Evolutionary conservation across 2,113 vertebrate genomes (phyloP), one percentile per base, ranked within the genome.

Genomic region (Thomomys bottae): DNA sequence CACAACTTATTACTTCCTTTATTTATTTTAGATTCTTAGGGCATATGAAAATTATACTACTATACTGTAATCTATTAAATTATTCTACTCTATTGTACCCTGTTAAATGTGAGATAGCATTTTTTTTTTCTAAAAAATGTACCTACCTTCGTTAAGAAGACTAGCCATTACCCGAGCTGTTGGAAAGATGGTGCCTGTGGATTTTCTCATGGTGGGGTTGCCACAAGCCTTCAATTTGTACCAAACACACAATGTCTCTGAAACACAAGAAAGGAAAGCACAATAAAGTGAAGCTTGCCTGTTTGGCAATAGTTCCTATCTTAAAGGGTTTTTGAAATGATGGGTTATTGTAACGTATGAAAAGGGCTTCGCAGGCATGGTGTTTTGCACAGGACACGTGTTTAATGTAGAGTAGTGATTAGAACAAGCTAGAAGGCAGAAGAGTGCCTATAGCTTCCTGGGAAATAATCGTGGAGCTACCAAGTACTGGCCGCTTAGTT

Each of bases 331-430:
- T 72, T 77, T 70, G 42, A 34, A 90, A 71, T 67, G 66, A 79
- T 59, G 42, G 63, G 34, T 89, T 91, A 70, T 94, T 84, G 67
- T 42, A 84, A 70, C 67, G 24, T 30, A 38, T n/a, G 42, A 79
- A 63, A 38, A 71, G 63, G 57, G 45, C 68, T 95, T 73, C 57
- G 34, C 26, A 20, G 82, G 34, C 26, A 20, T 84, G 78, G 42
- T 54, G 8, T 18, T 36, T 40, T 36, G 66, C 7, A 12, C 40
- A 21, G 70, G 54, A 42, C 6, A 87, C 68, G 17, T n/a, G 11
- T 18, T 91, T 8, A 0, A 0, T 57, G n/a, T 34, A 40, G 2
- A 49, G 75, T 9, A 54, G 59, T 59, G 71, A 81, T 75, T 68
- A 63, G 45, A 68, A 57, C 42, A 54, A 70, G 7, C 23, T 28